Conservation (phyloP, 2,888 invertebrate genomes). For the Chloroclystis v-ata region DNA sequence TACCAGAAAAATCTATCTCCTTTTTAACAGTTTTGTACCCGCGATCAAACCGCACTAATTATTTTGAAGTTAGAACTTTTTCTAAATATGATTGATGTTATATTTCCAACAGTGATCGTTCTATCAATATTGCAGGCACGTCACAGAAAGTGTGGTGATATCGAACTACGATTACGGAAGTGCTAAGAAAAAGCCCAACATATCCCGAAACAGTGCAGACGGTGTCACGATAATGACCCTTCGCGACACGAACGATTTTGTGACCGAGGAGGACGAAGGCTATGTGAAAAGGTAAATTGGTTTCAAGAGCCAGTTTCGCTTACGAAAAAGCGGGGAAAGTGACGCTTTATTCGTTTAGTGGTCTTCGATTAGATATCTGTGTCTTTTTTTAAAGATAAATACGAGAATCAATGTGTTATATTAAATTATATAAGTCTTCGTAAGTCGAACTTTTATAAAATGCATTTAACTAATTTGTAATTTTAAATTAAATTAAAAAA, state of each 20-base stretch:
- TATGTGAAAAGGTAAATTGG: conserved; percentile 55
- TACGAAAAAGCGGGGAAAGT: background rate
- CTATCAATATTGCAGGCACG: conserved; percentile 64
- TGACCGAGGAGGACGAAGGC: conserved; percentile 57
- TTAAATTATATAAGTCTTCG: too few species aligned
- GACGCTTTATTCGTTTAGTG: background rate
- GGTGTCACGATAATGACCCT: conserved; percentile 68
- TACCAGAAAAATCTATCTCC: too few species aligned
- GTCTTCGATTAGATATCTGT: background rate
- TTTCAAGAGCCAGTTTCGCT: background rate
- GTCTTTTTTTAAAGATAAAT: too few species aligned
- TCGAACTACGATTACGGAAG: conserved; percentile 73
- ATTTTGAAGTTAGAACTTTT: too few species aligned
- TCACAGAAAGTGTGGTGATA: conserved; percentile 72
- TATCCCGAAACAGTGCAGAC: conserved; percentile 61
- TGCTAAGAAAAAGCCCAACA: conserved; percentile 68
- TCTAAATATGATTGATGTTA: background rate
- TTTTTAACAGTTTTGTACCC: too few species aligned
- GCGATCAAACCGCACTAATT: too few species aligned
- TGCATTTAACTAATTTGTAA: too few species aligned
- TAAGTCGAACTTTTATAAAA: too few species aligned
- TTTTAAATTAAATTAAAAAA: too few species aligned
- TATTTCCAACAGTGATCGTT: conserved; percentile 48
- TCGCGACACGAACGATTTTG: conserved; percentile 57
- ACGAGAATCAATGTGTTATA: too few species aligned